These are phyloP conservation scores for Pecten maximus DNA, from an alignment of 2,888 invertebrate genomes.

Conservation along the genomic window DNA sequence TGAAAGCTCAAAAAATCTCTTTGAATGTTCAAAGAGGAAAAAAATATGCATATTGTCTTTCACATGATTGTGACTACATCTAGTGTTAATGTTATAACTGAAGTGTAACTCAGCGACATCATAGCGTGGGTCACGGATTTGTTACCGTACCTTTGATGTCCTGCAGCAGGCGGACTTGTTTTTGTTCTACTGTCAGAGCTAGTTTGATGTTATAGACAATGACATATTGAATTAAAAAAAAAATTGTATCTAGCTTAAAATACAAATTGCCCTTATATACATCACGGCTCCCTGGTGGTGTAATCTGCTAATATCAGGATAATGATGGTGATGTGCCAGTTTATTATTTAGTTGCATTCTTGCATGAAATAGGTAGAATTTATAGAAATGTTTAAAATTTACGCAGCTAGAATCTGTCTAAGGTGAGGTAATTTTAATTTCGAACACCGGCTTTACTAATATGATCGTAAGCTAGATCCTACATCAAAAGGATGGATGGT, in stretches of 20 bases:
- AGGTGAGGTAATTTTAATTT: background rate
- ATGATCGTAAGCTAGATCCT: background rate
- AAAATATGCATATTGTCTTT: slow-evolving; percentile 26
- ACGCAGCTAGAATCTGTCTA: background rate
- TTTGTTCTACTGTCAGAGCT: background rate
- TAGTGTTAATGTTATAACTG: background rate
- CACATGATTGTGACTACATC: background rate
- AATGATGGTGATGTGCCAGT: background rate
- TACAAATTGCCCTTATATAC: background rate
- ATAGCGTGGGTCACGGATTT: background rate
- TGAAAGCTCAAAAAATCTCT: background rate
- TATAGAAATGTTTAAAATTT: background rate
- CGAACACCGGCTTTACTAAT: background rate
- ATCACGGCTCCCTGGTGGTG: background rate
- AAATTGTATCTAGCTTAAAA: background rate
- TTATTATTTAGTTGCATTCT: slow-evolving; percentile 8
- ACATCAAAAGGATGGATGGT: slow-evolving; percentile 4
- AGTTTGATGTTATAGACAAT: slow-evolving; percentile 20
- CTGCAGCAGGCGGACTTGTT: background rate
- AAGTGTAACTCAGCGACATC: background rate
- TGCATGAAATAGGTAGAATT: background rate
- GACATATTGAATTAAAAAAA: background rate
- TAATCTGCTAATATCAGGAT: background rate
- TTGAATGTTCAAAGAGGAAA: slow-evolving; percentile 21
- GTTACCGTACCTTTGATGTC: background rate